Evolutionary conservation across 2,888 invertebrate genomes (phyloP).

Genomic region (Pinctada fucata): DNA sequence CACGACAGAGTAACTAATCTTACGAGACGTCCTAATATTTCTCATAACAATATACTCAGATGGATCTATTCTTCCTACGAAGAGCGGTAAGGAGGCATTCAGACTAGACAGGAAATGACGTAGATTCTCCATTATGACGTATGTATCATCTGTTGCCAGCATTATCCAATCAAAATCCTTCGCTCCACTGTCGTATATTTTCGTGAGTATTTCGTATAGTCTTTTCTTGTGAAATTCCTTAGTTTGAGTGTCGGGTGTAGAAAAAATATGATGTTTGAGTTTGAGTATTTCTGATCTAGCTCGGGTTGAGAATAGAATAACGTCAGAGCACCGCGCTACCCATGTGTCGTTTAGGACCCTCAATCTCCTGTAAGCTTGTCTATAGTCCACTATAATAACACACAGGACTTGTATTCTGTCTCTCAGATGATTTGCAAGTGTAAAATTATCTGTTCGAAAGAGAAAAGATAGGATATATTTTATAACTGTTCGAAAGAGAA

Average conservation of each 20-base stretch:
- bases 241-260: background rate
- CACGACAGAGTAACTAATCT: background rate
- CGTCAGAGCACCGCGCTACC: background rate
- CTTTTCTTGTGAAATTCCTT: background rate
- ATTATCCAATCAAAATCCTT: background rate
- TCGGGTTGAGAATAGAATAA: background rate
- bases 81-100: background rate
- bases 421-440: background rate
- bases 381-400: background rate
- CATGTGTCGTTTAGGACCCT: background rate
- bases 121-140: background rate
- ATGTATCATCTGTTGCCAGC: background rate
- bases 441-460: background rate
- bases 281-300: background rate
- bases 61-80: background rate
- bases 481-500: background rate
- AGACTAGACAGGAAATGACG: background rate
- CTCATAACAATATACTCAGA: background rate
- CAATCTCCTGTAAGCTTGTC: background rate
- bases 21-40: background rate
- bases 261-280: background rate
- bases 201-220: background rate
- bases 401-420: background rate
- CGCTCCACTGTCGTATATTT: background rate
- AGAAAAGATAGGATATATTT: background rate